These are phyloP conservation scores for Ecdyonurus torrentis DNA, from an alignment of 2,888 invertebrate species.

Conservation along the genomic window DNA sequence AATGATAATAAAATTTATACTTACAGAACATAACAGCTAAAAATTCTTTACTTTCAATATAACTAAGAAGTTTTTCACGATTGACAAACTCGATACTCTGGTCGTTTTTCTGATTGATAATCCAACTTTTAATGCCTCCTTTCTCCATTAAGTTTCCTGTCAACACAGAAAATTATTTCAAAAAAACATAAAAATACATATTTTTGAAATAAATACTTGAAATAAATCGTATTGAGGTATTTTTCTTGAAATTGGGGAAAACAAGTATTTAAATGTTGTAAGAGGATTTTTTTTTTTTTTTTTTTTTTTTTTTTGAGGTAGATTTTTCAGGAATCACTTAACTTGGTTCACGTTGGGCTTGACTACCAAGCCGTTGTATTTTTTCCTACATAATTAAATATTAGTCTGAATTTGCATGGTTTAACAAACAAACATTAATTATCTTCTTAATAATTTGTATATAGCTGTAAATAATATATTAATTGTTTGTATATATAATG, in stretches of 20 bases:
- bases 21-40: constrained; percentile 85
- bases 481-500: too few relatives aligned
- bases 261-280: background rate
- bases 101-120: constrained; percentile 79
- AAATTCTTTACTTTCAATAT: constrained; percentile 80
- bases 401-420: background rate
- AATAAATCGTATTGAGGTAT: background rate
- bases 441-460: background rate
- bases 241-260: background rate
- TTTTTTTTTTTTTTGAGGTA: background rate
- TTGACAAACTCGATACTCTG: constrained; percentile 82
- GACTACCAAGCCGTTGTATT: too few relatives aligned
- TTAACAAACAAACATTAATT: background rate
- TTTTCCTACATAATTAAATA: background rate
- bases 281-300: background rate
- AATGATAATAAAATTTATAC: constrained; percentile 28
- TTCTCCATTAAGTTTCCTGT: constrained; percentile 59
- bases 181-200: background rate
- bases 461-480: background rate
- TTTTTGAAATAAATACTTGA: background rate
- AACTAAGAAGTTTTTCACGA: constrained; percentile 61
- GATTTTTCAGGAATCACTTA: too few relatives aligned
- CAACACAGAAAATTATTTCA: constrained; percentile 11
- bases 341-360: too few relatives aligned
- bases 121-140: constrained; percentile 74